These are phyloP conservation scores for Horisme vitalbata DNA, from an alignment of 2,888 invertebrate genomes.

Conservation along the genomic window DNA sequence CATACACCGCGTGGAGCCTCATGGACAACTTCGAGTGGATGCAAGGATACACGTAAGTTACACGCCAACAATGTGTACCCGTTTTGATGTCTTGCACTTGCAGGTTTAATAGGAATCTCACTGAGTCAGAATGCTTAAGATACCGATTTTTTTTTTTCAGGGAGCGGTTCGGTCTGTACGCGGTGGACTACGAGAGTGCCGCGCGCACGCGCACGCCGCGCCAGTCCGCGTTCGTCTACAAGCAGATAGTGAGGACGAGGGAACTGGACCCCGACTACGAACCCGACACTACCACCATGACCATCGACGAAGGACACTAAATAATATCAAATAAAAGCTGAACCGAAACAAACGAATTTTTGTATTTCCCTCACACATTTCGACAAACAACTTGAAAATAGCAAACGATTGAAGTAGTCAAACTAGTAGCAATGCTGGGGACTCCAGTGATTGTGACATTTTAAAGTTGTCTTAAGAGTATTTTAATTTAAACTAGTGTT, in stretches of 20 bases:
- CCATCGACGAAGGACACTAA: slow-evolving; percentile 32
- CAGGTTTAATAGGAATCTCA: too few relatives aligned
- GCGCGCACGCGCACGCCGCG: slow-evolving; percentile 48
- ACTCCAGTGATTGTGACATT: too few relatives aligned
- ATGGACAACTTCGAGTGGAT: slow-evolving; percentile 86
- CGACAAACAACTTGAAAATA: too few relatives aligned
- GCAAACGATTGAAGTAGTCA: too few relatives aligned
- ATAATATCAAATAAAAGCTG: background rate
- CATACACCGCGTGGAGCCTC: slow-evolving; percentile 83
- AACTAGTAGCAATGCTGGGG: too few relatives aligned
- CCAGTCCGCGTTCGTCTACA: slow-evolving; percentile 50
- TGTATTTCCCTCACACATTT: too few relatives aligned
- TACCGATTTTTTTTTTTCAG: slow-evolving; percentile 30
- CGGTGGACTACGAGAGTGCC: slow-evolving; percentile 44
- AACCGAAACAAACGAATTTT: too few relatives aligned
- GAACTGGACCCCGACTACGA: slow-evolving; percentile 39
- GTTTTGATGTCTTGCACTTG: background rate
- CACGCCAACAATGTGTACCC: too few relatives aligned
- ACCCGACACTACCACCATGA: slow-evolving; percentile 32
- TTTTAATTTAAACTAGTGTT: too few relatives aligned
- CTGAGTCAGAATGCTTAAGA: too few relatives aligned
- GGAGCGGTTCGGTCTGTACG: slow-evolving; percentile 49
- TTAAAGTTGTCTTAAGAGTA: too few relatives aligned
- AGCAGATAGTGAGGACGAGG: slow-evolving; percentile 44
- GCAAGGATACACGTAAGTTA: slow-evolving; percentile 77